Base-by-base conservation (phyloP, 1,140 invertebrate species). In the Lamellibrachia luymesi region DNA sequence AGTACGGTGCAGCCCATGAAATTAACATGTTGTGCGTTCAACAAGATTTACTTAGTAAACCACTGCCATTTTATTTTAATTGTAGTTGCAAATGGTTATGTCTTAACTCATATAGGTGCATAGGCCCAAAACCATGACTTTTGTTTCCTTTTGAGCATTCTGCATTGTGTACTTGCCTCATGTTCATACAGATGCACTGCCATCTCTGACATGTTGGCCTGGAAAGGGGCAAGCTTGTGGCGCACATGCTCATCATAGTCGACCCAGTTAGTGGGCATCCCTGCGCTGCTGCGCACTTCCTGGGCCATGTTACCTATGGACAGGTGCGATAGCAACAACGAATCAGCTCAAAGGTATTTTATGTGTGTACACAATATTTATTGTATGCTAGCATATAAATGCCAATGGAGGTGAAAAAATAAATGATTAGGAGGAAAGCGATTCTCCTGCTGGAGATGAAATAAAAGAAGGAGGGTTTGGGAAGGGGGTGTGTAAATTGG, bases 141-240 rank as follows among this genome's bases (percentile, higher is more conserved):
- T 38, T 38, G 38, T 38, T 38, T 38, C 38, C 38, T 38, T 38
- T 38, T 38, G 38, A 38, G 38, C 38, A 38, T 38, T 38, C 38
- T 38, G 38, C 38, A 38, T 10, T 10, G 22, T 22, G 50, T 38
- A 51, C 92, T 51, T 52, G 27, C 50, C n/a, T 92, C 50, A 2
- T 50, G 49, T 25, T 25, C 27, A 51, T 51, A 80, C 64, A 80
- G 64, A 10, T 80, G 64, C 13, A 80, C 64, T 17, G 64, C 64
- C 64, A 80, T 80, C 38, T 92, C 92, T 5, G 92, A 92, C 27
- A 92, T 64, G 51, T 49, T 92, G 49, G 51, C 92, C 17, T 92
- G 92, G 92, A 92, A 92, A 7, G 92, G 92, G 27, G n/a, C 51
- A 22, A 92, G 51, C 4, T 52, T 51, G 51, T 92, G 92, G 27